phyloP scores from a whole-genome alignment of 2,113 vertebrate genomes.

The Eptesicus fuscus region DNA sequence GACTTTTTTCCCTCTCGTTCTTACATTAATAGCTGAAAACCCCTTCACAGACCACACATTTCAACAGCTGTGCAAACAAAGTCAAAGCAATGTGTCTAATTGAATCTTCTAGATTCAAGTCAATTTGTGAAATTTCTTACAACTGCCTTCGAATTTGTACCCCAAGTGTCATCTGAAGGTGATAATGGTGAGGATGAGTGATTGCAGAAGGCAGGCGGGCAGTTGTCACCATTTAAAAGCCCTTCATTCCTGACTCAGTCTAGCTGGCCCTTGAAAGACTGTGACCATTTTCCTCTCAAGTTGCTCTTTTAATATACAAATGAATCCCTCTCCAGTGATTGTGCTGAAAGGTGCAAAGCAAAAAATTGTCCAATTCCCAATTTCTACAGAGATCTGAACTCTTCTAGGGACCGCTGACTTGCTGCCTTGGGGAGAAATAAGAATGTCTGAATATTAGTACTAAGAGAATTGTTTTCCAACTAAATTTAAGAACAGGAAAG shows the following conservation, averaged over 20 bases:
- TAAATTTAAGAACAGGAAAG: neutral
- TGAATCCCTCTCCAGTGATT: conserved; percentile 31
- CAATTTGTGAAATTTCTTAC: conserved; percentile 48
- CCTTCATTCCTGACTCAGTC: conserved; percentile 31
- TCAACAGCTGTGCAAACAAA: conserved; percentile 59
- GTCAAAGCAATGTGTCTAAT: conserved; percentile 58
- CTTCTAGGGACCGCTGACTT: neutral
- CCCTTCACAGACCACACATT: conserved; percentile 40
- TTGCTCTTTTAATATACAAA: conserved; percentile 62
- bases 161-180: conserved; percentile 39
- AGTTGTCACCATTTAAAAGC: conserved; percentile 53
- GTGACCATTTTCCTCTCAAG: conserved; percentile 45
- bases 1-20: neutral
- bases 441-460: neutral
- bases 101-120: conserved; percentile 62
- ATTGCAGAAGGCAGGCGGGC: conserved; percentile 14
- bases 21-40: conserved; percentile 15
- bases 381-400: conserved; percentile 18
- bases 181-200: conserved; percentile 24
- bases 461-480: neutral
- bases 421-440: neutral
- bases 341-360: conserved; percentile 24
- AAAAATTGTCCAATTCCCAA: neutral
- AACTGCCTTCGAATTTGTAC: conserved; percentile 37
- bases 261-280: conserved; percentile 50